Conservation (phyloP, 1,140 invertebrate genomes). For the Eciton burchellii region DNA sequence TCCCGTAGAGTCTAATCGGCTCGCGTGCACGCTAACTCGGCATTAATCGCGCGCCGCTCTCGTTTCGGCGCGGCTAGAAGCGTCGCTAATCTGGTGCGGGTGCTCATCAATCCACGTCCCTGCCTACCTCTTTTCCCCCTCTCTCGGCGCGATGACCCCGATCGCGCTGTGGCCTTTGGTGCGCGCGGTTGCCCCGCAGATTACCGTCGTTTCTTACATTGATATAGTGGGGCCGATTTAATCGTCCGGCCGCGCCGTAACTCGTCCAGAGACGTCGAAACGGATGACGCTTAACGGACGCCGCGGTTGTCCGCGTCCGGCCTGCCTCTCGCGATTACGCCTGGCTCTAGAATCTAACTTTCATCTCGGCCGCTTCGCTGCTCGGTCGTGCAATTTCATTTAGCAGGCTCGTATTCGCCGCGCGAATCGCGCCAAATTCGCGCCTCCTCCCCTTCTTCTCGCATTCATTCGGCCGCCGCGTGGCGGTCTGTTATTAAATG, state of each 20-base stretch:
- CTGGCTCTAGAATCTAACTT: neutral
- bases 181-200: neutral
- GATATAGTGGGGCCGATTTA: slow-evolving; percentile 25
- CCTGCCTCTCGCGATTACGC: neutral
- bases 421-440: slow-evolving; percentile 30
- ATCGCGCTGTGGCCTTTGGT: slow-evolving; percentile 31
- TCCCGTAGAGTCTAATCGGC: neutral
- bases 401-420: slow-evolving; percentile 24
- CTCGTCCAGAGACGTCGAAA: neutral
- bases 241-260: neutral
- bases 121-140: too few relatives aligned
- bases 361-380: neutral
- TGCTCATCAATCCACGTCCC: slow-evolving; percentile 75
- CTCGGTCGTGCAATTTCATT: neutral
- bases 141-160: slow-evolving; percentile 37
- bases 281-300: neutral
- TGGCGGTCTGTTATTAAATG: slow-evolving; percentile 64
- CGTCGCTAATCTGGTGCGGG: slow-evolving; percentile 76
- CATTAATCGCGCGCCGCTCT: slow-evolving; percentile 73
- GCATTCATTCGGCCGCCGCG: slow-evolving; percentile 30
- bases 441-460: slow-evolving; percentile 40
- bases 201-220: slow-evolving; percentile 64
- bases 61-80: slow-evolving; percentile 76
- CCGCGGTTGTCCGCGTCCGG: neutral
- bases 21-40: slow-evolving; percentile 65